Evolutionary conservation across 2,888 invertebrate genomes (phyloP), one percentile per base, ranked within the genome.

Genomic region (Xestoiulus laeticollis): DNA sequence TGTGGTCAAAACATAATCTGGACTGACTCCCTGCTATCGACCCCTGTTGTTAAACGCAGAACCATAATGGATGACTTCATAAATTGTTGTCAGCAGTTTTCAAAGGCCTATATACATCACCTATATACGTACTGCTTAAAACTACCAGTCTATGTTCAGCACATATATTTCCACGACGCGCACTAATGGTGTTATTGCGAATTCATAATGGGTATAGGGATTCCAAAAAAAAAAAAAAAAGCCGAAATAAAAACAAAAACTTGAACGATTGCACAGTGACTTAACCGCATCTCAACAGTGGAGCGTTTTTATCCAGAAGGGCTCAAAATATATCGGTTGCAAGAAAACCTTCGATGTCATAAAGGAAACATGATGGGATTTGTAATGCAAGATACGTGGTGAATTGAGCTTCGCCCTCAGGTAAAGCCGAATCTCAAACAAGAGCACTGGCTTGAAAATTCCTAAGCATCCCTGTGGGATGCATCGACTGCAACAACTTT

Each of bases 21-120:
- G 78, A 30, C 26, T 2, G 78, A 78, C 78, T 78, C 30, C 78
- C 30, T 26, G 78, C 78, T 78, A 78, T 78, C 30, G 78, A 78
- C 78, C 78, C 78, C 78, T 78, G 78, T 78, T 78, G 78, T 78
- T 78, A 78, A 78, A 78, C 78, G 78, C 78, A 30, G 30, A 78
- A 78, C 78, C 78, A 78, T 78, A 78, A 78, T 78, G 78, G 78
- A 78, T 78, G 78, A 78, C 78, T 78, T 78, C 78, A 78, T 78
- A 78, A 78, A 78, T 78, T 78, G 26, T 78, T 78, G 78, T 78
- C 78, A 78, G 78, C 48, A 16, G 3, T 48, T 16, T 48, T 48
- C 48, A 48, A 48, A 48, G 16, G 48, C 30, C 78, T 30, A 14
- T n/a, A n/a, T 26, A 30, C 78, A 14, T 48, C 48, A 16, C 48